Evolutionary conservation across 2,113 vertebrate species (phyloP).

Genomic region (Lepisosteus oculatus): DNA sequence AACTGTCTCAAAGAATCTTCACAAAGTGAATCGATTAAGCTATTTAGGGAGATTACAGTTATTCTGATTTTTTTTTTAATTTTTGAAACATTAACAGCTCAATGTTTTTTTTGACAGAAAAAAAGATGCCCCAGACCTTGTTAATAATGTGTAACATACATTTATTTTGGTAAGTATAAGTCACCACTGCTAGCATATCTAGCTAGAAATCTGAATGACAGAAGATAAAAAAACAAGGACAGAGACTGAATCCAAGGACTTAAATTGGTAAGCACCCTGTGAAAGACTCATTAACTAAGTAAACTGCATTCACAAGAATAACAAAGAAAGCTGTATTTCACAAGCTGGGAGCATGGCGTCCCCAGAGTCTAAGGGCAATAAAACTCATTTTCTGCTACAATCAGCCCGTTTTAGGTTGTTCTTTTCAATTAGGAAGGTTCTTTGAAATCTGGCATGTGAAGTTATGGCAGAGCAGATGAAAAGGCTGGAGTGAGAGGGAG

Average conservation of each 20-base stretch:
- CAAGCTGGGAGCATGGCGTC: conserved; percentile 14
- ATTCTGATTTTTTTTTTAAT: too few relatives aligned
- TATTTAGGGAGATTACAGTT: too few relatives aligned
- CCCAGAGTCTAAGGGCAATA: conserved; percentile 15
- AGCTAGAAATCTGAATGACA: too few relatives aligned
- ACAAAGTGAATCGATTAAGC: too few relatives aligned
- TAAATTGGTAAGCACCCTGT: conserved; percentile 14
- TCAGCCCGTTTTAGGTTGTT: conserved; percentile 44
- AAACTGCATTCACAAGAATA: conserved; percentile 30
- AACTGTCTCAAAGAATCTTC: too few relatives aligned
- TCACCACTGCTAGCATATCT: too few relatives aligned
- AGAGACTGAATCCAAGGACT: background rate
- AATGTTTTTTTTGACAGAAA: too few relatives aligned
- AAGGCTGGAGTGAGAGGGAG: too few relatives aligned
- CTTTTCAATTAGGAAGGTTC: background rate
- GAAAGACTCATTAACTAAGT: conserved; percentile 33
- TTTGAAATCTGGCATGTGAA: conserved; percentile 32
- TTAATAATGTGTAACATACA: too few relatives aligned
- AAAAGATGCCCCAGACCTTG: too few relatives aligned
- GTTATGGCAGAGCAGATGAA: conserved; percentile 27
- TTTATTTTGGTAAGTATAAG: too few relatives aligned
- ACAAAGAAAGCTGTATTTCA: conserved; percentile 28
- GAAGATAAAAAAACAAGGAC: background rate
- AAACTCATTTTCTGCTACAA: conserved; percentile 49
- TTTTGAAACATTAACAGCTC: too few relatives aligned